Conservation (phyloP, 1,140 invertebrate species). For the Papilio polyxenes region DNA sequence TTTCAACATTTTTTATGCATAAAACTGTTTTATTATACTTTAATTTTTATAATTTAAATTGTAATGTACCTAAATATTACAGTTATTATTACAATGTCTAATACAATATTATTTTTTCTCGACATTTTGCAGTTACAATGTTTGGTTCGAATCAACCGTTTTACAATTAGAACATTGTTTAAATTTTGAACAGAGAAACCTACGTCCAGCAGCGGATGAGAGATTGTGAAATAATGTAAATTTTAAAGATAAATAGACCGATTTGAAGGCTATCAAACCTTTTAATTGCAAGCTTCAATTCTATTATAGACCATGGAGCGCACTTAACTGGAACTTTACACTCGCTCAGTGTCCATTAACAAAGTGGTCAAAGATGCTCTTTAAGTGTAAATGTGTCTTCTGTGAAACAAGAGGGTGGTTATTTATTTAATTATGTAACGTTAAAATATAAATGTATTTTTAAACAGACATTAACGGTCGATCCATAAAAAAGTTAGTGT, state of each 20-base stretch:
- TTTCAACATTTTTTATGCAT: not conserved
- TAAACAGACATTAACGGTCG: too few species aligned
- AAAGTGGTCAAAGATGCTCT: slow-evolving; percentile 20
- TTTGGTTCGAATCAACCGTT: too few species aligned
- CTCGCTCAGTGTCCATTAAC: not conserved
- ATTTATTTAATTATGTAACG: not conserved
- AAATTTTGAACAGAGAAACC: not conserved
- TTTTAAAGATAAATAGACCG: not conserved
- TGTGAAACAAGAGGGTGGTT: too few species aligned
- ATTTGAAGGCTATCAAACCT: not conserved
- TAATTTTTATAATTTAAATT: not conserved
- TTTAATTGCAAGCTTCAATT: not conserved
- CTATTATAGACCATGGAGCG: slow-evolving; percentile 2
- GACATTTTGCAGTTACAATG: too few species aligned
- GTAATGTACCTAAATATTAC: not conserved
- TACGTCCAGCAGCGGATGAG: not conserved
- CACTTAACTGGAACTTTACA: slow-evolving; percentile 20
- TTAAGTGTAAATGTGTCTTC: not conserved
- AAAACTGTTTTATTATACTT: not conserved
- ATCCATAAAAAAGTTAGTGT: too few species aligned
- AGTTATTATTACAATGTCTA: too few species aligned
- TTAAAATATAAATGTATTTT: too few species aligned
- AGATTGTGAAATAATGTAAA: not conserved
- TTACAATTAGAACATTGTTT: too few species aligned
- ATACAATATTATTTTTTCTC: too few species aligned